Conservation (phyloP, 2,797 vertebrate species). For the Hemibagrus guttatus region DNA sequence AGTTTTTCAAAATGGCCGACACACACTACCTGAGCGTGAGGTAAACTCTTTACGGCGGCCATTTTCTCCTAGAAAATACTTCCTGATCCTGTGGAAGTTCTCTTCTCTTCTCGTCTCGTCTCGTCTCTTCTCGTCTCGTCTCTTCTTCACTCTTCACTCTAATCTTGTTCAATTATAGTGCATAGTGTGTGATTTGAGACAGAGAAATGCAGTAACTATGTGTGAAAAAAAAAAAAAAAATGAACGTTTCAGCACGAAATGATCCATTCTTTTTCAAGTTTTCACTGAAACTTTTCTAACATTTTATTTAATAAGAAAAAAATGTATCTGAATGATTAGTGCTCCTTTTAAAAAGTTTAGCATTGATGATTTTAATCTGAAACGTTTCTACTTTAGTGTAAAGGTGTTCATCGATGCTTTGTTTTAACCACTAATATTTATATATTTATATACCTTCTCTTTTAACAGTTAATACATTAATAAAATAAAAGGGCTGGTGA, state of each 20-base stretch:
- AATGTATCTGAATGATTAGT: background rate
- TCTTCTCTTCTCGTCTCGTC: background rate
- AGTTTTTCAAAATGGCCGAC: slow-evolving; percentile 2
- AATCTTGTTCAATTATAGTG: no score
- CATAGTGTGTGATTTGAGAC: slow-evolving; percentile 1
- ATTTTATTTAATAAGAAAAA: background rate
- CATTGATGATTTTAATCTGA: background rate
- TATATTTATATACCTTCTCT: slow-evolving; percentile 2
- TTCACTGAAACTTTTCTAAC: background rate
- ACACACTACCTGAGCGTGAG: background rate
- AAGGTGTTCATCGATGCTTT: background rate
- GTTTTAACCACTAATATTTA: slow-evolving; percentile 3
- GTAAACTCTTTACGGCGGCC: background rate
- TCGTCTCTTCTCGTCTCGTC: no score
- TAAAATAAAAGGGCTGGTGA: background rate
- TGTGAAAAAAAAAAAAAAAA: background rate
- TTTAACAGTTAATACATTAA: background rate
- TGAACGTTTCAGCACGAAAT: slow-evolving; percentile 4
- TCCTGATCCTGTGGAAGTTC: background rate
- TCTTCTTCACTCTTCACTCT: no score
- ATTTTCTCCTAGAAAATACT: background rate
- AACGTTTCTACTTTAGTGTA: background rate
- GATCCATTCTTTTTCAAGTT: background rate
- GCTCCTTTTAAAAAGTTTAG: background rate
- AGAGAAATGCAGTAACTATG: background rate